Conservation (phyloP, 2,797 vertebrate genomes). For the Chromis chromis region DNA sequence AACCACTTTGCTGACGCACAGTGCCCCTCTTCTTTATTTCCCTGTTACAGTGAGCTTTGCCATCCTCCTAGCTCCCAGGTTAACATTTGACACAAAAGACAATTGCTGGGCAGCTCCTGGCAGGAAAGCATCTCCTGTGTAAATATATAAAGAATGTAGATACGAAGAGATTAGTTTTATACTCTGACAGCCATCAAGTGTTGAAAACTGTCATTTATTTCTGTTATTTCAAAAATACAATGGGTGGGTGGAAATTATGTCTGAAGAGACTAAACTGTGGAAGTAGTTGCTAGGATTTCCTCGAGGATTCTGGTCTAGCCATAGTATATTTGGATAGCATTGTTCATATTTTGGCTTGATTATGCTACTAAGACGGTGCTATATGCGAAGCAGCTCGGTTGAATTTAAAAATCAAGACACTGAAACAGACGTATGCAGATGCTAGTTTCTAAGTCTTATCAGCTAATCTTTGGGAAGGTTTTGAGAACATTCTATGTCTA, state of each 20-base stretch:
- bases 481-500: conserved; percentile 10
- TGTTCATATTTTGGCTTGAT: conserved; percentile 5
- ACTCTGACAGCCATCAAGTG: conserved; percentile 40
- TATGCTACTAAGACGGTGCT: neutral
- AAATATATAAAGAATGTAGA: conserved; percentile 62
- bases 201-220: conserved; percentile 49
- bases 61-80: conserved; percentile 57
- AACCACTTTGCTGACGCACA: conserved; percentile 40
- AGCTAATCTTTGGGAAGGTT: neutral
- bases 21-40: conserved; percentile 22
- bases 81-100: conserved; percentile 66
- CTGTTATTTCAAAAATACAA: conserved; percentile 70
- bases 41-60: conserved; percentile 43
- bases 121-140: conserved; percentile 68
- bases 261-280: conserved; percentile 65
- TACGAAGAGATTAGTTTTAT: conserved; percentile 40
- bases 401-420: conserved; percentile 5
- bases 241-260: conserved; percentile 50
- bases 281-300: conserved; percentile 36
- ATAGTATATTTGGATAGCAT: conserved; percentile 15
- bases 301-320: conserved; percentile 5
- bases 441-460: neutral
- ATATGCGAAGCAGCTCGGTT: neutral
- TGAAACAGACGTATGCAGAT: neutral
- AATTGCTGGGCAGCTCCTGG: conserved; percentile 61